Conservation (phyloP, 2,888 invertebrate species). For the Lasiommata megera region DNA sequence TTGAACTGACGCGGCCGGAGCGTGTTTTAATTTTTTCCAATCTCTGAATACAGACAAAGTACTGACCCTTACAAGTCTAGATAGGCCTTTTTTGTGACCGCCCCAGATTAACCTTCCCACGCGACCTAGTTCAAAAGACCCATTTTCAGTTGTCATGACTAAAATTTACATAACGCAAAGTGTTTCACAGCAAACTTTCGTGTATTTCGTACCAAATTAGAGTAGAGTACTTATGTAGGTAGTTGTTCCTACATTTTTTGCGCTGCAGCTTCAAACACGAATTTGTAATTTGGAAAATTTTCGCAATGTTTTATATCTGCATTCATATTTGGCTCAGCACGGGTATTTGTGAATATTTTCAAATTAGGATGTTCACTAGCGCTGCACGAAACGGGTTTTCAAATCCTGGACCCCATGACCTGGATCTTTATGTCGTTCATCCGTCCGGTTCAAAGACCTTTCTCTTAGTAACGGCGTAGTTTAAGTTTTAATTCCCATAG, state of each 20-base stretch:
- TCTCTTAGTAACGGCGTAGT: background rate
- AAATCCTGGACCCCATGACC: too few relatives aligned
- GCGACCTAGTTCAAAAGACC: constrained; percentile 27
- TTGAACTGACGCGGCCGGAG: too few relatives aligned
- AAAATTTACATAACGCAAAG: constrained; percentile 15
- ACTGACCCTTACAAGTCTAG: background rate
- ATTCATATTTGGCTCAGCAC: constrained; percentile 1
- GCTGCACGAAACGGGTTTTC: too few relatives aligned
- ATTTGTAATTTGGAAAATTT: constrained; percentile 2
- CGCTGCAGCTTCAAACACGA: background rate
- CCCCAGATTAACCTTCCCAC: constrained; percentile 34
- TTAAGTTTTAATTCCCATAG: too few relatives aligned
- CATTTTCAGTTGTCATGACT: constrained; percentile 24
- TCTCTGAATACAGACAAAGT: background rate
- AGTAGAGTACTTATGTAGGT: background rate
- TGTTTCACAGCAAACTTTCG: constrained; percentile 11
- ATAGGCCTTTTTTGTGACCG: constrained; percentile 27
- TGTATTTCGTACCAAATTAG: constrained; percentile 10
- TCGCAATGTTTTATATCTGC: background rate
- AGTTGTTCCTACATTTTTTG: constrained; percentile 6
- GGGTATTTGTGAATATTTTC: too few relatives aligned
- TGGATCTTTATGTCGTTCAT: too few relatives aligned
- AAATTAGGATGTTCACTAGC: too few relatives aligned
- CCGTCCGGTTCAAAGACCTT: too few relatives aligned
- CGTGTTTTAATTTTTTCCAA: too few relatives aligned